A percentile compares a stretch with the other conserved stretches of the same genome.
Evolutionary conservation across 2,888 invertebrate species (phyloP).

Genomic region (Portevinia maculata): DNA sequence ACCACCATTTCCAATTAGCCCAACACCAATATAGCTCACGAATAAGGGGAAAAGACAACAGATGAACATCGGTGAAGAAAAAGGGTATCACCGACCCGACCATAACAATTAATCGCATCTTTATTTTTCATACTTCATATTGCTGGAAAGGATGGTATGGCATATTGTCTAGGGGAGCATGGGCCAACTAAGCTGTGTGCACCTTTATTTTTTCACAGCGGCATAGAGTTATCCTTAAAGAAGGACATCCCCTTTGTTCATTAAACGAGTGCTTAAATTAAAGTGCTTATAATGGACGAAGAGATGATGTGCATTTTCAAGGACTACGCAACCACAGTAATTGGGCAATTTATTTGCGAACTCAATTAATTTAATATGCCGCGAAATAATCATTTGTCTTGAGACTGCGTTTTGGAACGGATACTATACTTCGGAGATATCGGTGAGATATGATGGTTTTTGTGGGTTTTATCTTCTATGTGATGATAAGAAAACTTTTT

Average conservation of each 20-base stretch:
- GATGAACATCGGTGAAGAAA: slow-evolving; percentile 22
- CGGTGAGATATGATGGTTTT: background rate
- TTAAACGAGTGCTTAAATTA: slow-evolving; percentile 69
- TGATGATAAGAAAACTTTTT: too few relatives aligned
- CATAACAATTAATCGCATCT: slow-evolving; percentile 74
- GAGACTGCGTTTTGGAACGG: background rate
- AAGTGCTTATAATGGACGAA: slow-evolving; percentile 70
- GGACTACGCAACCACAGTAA: slow-evolving; percentile 46
- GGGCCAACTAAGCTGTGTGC: background rate
- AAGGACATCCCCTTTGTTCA: slow-evolving; percentile 38
- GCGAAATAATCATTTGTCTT: slow-evolving; percentile 66
- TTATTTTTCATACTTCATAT: slow-evolving; percentile 69
- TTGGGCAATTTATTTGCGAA: slow-evolving; percentile 69
- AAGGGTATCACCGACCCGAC: slow-evolving; percentile 60
- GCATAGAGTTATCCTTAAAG: slow-evolving; percentile 39
- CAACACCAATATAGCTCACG: slow-evolving; percentile 28
- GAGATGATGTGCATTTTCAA: slow-evolving; percentile 58
- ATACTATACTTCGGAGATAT: background rate
- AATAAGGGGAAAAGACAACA: slow-evolving; percentile 19
- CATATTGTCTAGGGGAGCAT: slow-evolving; percentile 8
- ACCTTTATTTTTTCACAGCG: slow-evolving; percentile 59
- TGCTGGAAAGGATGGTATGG: slow-evolving; percentile 17
- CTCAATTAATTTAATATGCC: slow-evolving; percentile 73
- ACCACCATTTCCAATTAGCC: slow-evolving; percentile 64
- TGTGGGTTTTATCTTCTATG: too few relatives aligned